These are phyloP conservation scores for Mycalesis mineus DNA, from an alignment of 2,888 invertebrate genomes.

Conservation along the genomic window DNA sequence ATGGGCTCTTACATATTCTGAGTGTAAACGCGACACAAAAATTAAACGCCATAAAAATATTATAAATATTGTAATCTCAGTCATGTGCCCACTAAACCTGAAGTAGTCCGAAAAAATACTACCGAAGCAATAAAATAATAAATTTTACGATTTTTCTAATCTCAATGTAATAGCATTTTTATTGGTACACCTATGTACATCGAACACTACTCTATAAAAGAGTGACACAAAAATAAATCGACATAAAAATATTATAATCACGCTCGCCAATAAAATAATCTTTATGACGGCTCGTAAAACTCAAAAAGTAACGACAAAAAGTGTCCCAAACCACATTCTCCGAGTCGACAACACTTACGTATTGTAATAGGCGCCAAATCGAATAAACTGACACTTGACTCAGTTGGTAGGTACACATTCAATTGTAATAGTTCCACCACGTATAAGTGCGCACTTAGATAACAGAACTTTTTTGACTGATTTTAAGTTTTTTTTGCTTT, in stretches of 20 bases:
- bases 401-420: slow-evolving; percentile 19
- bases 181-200: slow-evolving; percentile 6
- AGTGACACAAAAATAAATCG: slow-evolving; percentile 15
- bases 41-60: neutral
- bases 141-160: slow-evolving; percentile 8
- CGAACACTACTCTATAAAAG: neutral
- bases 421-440: neutral
- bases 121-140: neutral
- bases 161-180: neutral
- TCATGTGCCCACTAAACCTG: neutral
- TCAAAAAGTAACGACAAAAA: slow-evolving; percentile 29
- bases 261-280: slow-evolving; percentile 27
- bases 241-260: slow-evolving; percentile 24
- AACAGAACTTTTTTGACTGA: too few relatives aligned
- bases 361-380: slow-evolving; percentile 68
- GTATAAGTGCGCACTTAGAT: neutral
- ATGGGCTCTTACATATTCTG: neutral
- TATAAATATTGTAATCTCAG: neutral
- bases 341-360: slow-evolving; percentile 56
- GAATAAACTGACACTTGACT: slow-evolving; percentile 70
- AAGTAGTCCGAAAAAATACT: too few relatives aligned
- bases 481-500: too few relatives aligned
- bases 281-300: slow-evolving; percentile 27
- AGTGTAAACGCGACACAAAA: neutral
- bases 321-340: slow-evolving; percentile 43